Evolutionary conservation across 2,113 vertebrate species (phyloP), one percentile per base, ranked within the genome.

Genomic region (Procavia capensis): DNA sequence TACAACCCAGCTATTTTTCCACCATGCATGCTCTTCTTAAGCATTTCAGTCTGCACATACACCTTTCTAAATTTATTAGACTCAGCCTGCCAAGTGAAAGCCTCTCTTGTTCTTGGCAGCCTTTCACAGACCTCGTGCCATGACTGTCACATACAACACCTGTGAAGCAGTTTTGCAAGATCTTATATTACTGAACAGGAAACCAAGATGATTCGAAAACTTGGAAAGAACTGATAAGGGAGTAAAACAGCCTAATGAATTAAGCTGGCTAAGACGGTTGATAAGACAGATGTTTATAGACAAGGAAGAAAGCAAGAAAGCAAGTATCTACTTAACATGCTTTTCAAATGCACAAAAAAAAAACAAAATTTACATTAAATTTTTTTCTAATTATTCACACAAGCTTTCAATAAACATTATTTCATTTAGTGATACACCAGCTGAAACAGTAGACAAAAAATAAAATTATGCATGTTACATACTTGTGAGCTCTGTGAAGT

Each of bases 141-240:
- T 9, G 79, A 20, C 80, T 86, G 66, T 91, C 90, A 80, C 39
- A 93, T 4, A 39, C 10, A 88, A 86, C 97, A 97, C 96, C 96
- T 98, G 97, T 29, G 88, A 91, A 63, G 75, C 39, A 5, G 83
- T 74, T 76, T 86, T 93, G 84, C 0, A 14, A 24, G 27, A 0
- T 95, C 96, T 98, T 92, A 61, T 2, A 10, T 97, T 96, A 94
- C 97, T 36, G 64, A 84, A 81, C 50, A 95, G 79, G 88, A 95
- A 94, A 93, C 45, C 72, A 85, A 96, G 88, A 89, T n/a, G 95
- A 97, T 92, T 36, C n/a, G 78, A 93, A 95, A 89, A 92, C 85
- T 74, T 74, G 59, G 92, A 61, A 96, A 89, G 88, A 88, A 81
- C 88, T 81, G 91, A 97, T 95, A 96, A 96, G 91, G 61, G 43